phyloP scores from a whole-genome alignment of 2,113 vertebrate species.

The Tichodroma muraria region DNA sequence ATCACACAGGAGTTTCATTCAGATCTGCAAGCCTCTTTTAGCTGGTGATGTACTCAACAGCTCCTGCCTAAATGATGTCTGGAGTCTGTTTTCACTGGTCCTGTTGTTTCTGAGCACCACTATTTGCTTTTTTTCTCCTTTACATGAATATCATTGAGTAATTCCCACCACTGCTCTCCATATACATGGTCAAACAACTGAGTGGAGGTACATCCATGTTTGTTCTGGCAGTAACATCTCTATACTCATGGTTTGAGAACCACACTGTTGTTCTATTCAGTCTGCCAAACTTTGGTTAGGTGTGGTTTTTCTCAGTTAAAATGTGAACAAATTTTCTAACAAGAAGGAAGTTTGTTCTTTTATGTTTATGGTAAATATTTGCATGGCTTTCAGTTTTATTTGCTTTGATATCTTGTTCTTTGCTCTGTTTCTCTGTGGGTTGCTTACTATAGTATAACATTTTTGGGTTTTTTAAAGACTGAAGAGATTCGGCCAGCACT shows the following conservation, averaged over 20 bases:
- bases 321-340: no score
- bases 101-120: background rate
- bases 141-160: background rate
- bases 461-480: background rate
- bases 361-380: background rate
- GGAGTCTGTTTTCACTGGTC: background rate
- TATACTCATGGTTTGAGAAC: background rate
- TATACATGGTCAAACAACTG: background rate
- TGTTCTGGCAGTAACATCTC: background rate
- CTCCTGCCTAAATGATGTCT: background rate
- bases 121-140: background rate
- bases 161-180: background rate
- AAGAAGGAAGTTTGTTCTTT: background rate
- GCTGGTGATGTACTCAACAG: background rate
- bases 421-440: background rate
- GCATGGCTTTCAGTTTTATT: background rate
- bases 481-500: background rate
- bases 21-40: background rate
- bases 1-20: background rate
- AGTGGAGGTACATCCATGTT: background rate
- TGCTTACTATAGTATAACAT: background rate
- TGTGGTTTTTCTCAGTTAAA: background rate
- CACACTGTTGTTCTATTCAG: background rate
- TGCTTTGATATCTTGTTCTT: background rate
- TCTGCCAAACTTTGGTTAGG: background rate